Base-by-base conservation (phyloP, 2,888 invertebrate species). In the Slavum lentiscoides region DNA sequence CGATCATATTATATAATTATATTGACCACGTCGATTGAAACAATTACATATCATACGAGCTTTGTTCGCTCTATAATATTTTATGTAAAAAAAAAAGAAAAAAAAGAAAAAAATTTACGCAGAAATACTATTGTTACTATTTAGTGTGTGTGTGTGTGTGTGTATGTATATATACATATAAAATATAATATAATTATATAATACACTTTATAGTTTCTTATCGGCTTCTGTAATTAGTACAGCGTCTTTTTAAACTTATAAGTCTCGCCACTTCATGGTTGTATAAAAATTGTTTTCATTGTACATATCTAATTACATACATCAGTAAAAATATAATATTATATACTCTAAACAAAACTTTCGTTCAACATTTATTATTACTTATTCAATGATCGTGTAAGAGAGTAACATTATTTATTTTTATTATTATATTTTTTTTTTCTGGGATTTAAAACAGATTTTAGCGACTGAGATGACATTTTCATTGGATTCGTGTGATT, bases 21-120 rank as follows among this genome's bases (percentile, higher is more conserved):
- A 49, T 8, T 58, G 39, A 30, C 49, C 68, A 49, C 37, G 21
- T 53, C 61, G 62, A 53, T 70, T 70, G 69, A 69, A 77, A 69
- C 77, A 70, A 62, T 77, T 77, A 77, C 77, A 77, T 77, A 77
- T 77, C 77, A 77, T 69, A 37, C 61, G 77, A 77, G 69, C 77
- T 77, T 77, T 19, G 69, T 77, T 69, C 15, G 77, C 77, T 77
- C 77, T 62, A 61, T 30, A 62, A n/a, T 37, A 70, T 62, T 30
- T 68, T 69, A 69, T 62, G 59, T 58, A 43, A 43, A 68, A 68
- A 74, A 55, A 66, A 66, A 59, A 59, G 58, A 72, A 59, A 72
- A 61, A 61, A 61, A 61, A 59, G 9, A 49, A 53, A 23, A 13
- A 21, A 21, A 21, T 9, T 0, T 39, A 43, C 5, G 11, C 9